Evolutionary conservation across 2,113 vertebrate genomes (phyloP).

Genomic region (Phyllostomus hastatus): DNA sequence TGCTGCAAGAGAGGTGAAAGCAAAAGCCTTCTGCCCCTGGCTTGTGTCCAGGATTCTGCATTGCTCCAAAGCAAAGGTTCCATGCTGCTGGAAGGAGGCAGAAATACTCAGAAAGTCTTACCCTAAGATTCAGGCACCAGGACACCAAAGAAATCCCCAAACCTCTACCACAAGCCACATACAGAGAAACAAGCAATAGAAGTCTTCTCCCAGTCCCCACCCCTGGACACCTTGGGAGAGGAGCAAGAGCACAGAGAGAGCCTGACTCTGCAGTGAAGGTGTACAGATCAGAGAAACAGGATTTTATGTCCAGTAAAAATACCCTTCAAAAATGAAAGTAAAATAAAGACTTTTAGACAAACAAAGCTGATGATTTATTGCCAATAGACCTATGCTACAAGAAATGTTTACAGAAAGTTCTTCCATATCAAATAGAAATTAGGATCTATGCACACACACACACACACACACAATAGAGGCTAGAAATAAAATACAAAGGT

Average conservation of each 20-base stretch:
- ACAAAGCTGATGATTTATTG: background rate
- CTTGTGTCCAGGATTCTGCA: background rate
- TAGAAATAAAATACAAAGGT: background rate
- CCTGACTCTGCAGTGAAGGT: background rate
- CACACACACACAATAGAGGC: background rate
- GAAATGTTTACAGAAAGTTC: background rate
- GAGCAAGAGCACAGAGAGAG: background rate
- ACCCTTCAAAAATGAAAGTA: background rate
- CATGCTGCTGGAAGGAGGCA: background rate
- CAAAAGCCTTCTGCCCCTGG: background rate
- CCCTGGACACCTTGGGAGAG: too few relatives aligned
- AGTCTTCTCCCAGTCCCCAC: rapidly evolving
- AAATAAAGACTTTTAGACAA: background rate
- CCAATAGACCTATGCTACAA: background rate
- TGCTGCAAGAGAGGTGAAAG: background rate
- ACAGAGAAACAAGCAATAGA: background rate
- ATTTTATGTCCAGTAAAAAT: background rate
- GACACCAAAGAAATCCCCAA: background rate
- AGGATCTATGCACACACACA: background rate
- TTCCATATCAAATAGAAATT: background rate
- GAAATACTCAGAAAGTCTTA: background rate
- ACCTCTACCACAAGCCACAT: background rate
- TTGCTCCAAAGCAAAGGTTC: background rate
- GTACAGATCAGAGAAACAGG: background rate
- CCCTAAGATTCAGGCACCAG: background rate